Conservation (phyloP, 2,113 vertebrate genomes). For the Helogale parvula region DNA sequence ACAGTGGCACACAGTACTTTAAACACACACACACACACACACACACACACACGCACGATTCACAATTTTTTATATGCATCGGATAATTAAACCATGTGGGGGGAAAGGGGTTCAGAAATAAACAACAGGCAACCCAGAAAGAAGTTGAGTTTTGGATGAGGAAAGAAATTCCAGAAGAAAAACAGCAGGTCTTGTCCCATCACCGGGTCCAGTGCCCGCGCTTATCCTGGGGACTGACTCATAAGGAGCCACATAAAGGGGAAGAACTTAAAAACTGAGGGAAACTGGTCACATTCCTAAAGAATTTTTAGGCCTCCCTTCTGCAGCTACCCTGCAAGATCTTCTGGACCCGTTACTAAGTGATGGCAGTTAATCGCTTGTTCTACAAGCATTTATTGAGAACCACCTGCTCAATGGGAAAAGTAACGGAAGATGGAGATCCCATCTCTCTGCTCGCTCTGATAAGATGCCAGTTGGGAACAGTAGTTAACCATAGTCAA, state of each 20-base stretch:
- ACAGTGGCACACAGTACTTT: background rate
- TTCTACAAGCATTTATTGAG: background rate
- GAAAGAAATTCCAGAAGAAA: background rate
- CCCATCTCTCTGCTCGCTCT: background rate
- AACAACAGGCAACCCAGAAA: background rate
- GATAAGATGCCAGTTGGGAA: background rate
- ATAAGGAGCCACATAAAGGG: background rate
- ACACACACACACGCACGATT: background rate
- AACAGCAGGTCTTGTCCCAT: background rate
- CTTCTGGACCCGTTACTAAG: background rate
- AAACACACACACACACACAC: background rate
- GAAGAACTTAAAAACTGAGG: background rate
- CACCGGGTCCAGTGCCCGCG: too few species aligned
- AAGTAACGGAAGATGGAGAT: rapidly evolving
- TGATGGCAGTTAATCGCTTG: background rate
- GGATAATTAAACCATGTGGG: background rate
- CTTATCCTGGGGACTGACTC: background rate
- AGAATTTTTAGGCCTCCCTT: background rate
- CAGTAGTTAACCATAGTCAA: background rate
- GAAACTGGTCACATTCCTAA: background rate
- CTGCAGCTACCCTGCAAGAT: background rate
- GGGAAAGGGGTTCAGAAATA: background rate
- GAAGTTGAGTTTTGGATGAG: background rate
- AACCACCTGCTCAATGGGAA: background rate
- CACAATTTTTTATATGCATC: background rate